Evolutionary conservation across 1,140 invertebrate species (phyloP), one percentile per base, ranked within the genome.

Genomic region (Cryptotermes secundus): DNA sequence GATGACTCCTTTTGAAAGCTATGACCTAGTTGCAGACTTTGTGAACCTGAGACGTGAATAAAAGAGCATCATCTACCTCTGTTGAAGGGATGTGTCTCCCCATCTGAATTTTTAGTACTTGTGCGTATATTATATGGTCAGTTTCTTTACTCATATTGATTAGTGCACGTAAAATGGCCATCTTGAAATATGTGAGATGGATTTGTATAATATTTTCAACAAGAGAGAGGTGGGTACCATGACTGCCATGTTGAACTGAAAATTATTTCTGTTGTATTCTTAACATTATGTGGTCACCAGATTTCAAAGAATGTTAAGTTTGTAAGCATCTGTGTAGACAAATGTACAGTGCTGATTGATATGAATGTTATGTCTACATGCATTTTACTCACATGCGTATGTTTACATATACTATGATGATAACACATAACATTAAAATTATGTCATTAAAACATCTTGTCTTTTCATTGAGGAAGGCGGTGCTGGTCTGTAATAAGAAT

Each of bases 1-100:
- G 9, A 12, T n/a, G 26, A 10, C 31, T 72, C 59, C n/a, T n/a
- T n/a, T n/a, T 72, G 26, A 10, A n/a, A 72, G n/a, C 3, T n/a
- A 31, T 72, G 59, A 72, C 26, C 3, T 49, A 19, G 45, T 72
- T 72, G 59, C n/a, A 72, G n/a, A 72, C 59, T n/a, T 72, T 72
- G 59, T 72, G 59, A 72, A 31, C 16, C 10, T 72, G 31, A 14
- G 49, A 31, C 16, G 34, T 9, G 16, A 24, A 45, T 82, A 26
- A 82, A 45, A 82, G 31, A 82, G 38, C 19, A 36, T 72, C n/a
- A 72, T 72, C 59, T 72, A 72, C 59, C 59, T 72, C 59, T 72
- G 6, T 24, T 72, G 26, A 72, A 6, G 59, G 26, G 59, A 72
- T 72, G 59, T 72, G 31, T 31, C 26, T 72, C 59, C 59, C 59